Conservation (phyloP, 2,888 invertebrate genomes). For the Eupithecia vulgata region DNA sequence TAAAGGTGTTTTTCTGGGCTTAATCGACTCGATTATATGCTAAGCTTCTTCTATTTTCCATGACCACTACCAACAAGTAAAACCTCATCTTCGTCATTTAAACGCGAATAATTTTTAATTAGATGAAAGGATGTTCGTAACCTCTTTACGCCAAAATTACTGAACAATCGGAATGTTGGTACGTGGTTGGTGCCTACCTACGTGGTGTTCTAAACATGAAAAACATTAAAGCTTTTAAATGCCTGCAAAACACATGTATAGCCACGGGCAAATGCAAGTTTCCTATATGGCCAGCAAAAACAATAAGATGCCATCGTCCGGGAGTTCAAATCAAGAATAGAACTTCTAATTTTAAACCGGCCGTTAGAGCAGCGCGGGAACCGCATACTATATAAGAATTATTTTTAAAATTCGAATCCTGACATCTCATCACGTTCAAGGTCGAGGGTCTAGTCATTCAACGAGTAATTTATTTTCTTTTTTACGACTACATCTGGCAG, state of each 20-base stretch:
- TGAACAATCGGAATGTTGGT: neutral
- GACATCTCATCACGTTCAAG: constrained; percentile 80
- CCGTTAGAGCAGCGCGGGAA: constrained; percentile 78
- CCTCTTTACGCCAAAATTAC: no score
- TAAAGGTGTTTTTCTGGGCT: neutral
- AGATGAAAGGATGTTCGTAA: no score
- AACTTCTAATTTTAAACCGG: constrained; percentile 79
- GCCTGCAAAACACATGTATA: neutral
- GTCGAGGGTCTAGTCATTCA: constrained; percentile 64
- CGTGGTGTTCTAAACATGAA: neutral
- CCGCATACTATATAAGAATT: constrained; percentile 71
- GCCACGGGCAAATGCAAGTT: constrained; percentile 18
- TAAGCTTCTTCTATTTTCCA: neutral
- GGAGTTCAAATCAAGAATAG: constrained; percentile 81
- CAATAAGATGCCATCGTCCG: constrained; percentile 78
- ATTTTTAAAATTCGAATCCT: constrained; percentile 75
- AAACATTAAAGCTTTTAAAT: neutral
- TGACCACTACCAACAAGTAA: constrained; percentile 25
- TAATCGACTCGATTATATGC: constrained; percentile 4
- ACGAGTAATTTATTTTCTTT: constrained; percentile 52
- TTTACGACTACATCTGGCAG: constrained; percentile 66
- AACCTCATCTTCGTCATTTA: no score
- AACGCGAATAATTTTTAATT: no score
- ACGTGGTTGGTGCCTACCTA: no score
- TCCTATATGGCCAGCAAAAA: constrained; percentile 66